phyloP scores from a whole-genome alignment of 2,113 vertebrate genomes.

The Nansenia antarctica region DNA sequence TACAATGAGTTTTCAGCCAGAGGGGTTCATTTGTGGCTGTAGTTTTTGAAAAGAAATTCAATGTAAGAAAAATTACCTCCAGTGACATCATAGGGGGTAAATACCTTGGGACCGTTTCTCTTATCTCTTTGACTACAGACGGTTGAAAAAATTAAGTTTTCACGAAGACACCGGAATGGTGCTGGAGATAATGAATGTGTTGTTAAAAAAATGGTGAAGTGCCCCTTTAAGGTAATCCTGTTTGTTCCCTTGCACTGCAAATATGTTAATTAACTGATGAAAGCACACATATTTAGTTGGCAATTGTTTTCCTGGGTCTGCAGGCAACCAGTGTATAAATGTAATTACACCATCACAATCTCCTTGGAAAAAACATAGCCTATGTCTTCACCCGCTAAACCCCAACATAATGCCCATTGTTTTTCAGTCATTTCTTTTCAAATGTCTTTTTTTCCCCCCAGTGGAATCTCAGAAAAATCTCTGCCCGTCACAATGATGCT shows the following conservation, averaged over 20 bases:
- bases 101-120: no score
- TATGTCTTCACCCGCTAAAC: constrained; percentile 22
- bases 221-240: constrained; percentile 25
- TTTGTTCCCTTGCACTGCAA: constrained; percentile 19
- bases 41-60: no score
- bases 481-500: no score
- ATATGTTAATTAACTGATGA: constrained; percentile 30
- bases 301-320: constrained; percentile 28
- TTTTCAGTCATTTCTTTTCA: constrained; percentile 1
- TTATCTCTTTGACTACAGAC: no score
- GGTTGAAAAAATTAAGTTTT: no score
- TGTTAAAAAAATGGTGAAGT: constrained; percentile 15
- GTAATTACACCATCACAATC: constrained; percentile 31
- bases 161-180: no score
- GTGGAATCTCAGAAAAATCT: not conserved
- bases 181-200: no score
- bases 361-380: constrained; percentile 1
- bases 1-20: no score
- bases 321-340: constrained; percentile 9
- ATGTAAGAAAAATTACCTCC: no score
- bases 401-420: constrained; percentile 27
- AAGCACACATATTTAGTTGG: constrained; percentile 25
- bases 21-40: no score
- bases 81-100: no score
- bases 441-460: not conserved